Evolutionary conservation across 2,888 invertebrate genomes (phyloP).

Genomic region (Melieria omissa): DNA sequence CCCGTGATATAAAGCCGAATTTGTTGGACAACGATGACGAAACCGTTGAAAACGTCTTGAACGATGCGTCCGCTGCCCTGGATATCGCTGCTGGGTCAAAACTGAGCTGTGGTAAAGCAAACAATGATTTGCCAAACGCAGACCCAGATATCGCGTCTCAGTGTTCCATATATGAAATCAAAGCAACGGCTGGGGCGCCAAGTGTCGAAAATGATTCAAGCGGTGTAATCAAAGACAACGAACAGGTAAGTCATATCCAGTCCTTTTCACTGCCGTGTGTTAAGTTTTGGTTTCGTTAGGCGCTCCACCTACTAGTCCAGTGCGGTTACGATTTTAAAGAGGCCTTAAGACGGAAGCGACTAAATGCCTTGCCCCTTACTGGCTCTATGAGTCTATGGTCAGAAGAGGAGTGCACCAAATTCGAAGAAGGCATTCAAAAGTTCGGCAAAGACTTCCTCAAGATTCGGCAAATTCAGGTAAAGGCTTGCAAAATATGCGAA

Average conservation of each 20-base stretch:
- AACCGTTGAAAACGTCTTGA: constrained; percentile 24
- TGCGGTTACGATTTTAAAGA: constrained; percentile 97
- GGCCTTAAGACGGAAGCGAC: constrained; percentile 82
- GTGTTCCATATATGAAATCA: constrained; percentile 8
- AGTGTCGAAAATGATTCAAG: constrained; percentile 28
- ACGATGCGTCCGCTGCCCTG: not conserved
- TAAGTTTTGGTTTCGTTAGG: constrained; percentile 61
- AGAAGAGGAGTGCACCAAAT: constrained; percentile 96
- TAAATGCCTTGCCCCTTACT: constrained; percentile 75
- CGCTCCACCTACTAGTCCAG: constrained; percentile 88
- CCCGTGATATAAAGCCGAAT: constrained; percentile 55
- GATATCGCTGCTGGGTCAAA: not conserved
- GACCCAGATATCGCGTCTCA: not conserved
- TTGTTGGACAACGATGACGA: constrained; percentile 37
- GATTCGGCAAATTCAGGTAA: constrained; percentile 90
- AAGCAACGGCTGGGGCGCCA: not conserved
- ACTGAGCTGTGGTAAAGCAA: constrained; percentile 31
- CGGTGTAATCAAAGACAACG: constrained; percentile 74
- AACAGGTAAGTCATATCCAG: constrained; percentile 69
- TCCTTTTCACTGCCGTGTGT: not conserved
- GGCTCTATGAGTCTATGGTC: constrained; percentile 92
- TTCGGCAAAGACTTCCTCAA: constrained; percentile 97
- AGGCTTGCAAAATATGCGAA: not conserved
- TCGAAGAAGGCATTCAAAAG: constrained; percentile 92
- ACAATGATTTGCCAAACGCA: not conserved